Evolutionary conservation across 2,113 vertebrate species (phyloP).

Genomic region (Pithys albifrons): DNA sequence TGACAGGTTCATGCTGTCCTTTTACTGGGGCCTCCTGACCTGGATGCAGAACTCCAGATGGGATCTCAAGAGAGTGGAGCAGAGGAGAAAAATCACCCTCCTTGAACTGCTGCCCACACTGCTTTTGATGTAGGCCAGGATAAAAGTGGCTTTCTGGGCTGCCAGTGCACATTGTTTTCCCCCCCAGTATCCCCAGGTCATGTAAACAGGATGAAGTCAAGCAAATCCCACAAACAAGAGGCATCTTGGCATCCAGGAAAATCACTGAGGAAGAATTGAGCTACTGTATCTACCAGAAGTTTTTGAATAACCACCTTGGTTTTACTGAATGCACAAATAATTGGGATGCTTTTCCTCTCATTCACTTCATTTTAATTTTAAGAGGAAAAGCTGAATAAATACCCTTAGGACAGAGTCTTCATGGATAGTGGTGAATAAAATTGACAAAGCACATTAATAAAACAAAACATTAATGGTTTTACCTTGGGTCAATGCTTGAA

Average conservation of each 20-base stretch:
- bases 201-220: neutral
- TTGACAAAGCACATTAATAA: conserved; percentile 6
- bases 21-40: neutral
- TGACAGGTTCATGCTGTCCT: neutral
- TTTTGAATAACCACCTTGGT: neutral
- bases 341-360: neutral
- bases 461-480: neutral
- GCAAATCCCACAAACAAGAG: neutral
- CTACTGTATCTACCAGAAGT: neutral
- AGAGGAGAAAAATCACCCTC: neutral
- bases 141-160: neutral
- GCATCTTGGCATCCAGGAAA: neutral
- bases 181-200: neutral
- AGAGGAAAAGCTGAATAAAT: neutral
- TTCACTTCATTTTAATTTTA: neutral
- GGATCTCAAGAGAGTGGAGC: neutral
- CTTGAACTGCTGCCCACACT: neutral
- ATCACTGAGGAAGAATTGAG: neutral
- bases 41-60: neutral
- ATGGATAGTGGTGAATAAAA: neutral
- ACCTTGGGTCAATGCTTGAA: neutral
- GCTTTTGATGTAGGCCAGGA: neutral
- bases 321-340: neutral
- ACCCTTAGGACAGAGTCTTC: neutral
- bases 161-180: neutral